Base-by-base conservation (phyloP, 2,113 vertebrate species). In the Piprites chloris region DNA sequence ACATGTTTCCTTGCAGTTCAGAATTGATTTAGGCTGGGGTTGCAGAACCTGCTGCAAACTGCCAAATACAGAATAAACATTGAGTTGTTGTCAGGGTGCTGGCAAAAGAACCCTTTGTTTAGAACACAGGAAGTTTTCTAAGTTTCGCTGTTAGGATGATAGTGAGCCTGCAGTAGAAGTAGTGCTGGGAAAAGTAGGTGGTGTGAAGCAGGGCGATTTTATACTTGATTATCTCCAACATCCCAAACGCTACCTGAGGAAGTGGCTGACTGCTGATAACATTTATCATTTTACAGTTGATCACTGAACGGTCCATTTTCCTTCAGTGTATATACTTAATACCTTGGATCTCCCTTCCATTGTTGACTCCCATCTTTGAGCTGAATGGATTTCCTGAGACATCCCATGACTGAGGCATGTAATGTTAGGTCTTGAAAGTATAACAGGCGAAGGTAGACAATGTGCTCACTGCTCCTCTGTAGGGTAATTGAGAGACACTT, bases 251-350 rank as follows among this genome's bases (percentile, higher is more conserved):
- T 85, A 82, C 68, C 55, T 63, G 72, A 87, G 87, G 93, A 94
- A 84, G 78, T 74, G 73, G 23, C 77, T 91, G 74, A 39, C 75
- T 93, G 72, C 82, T 82, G 78, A 55, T 95, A 87, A 94, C 47
- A 42, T 9, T 24, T 95, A 18, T 91, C 50, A 35, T 69, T 94
- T 96, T 85, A 89, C 63, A 77, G 42, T 72, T 87, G 30, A 19
- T 76, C 8, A 9, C 9, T 83, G 77, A 95, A 55, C 33, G 30
- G 32, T 50, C n/a, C 2, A 0, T 87, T 95, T 93, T 88, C 44
- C 72, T 91, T 63, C 50, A 53, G 37, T 9, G 3, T 35, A 17
- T 87, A 3, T 46, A n/a, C 56, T 72, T 86, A 56, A 9, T 80
- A 32, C 58, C 66, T 73, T 72, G 59, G 46, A 85, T 56, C 26